Evolutionary conservation across 2,888 invertebrate species (phyloP).

Genomic region (Alcis repandata): DNA sequence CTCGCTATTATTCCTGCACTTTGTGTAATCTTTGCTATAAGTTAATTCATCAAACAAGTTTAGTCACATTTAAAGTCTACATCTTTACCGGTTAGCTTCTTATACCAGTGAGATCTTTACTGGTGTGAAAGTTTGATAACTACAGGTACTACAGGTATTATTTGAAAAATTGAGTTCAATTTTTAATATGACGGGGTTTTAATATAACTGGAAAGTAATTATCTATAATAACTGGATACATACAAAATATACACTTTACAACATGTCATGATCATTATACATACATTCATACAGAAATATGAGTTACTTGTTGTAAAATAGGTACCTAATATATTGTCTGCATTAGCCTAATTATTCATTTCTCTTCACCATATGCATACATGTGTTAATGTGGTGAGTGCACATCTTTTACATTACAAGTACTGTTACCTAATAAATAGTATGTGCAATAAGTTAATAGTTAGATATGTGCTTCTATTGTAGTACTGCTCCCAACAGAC

Average conservation of each 20-base stretch:
- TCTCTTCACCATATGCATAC: background rate
- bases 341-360: no score
- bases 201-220: background rate
- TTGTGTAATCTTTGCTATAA: no score
- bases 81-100: no score
- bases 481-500: background rate
- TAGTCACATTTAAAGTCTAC: no score
- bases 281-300: background rate
- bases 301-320: no score
- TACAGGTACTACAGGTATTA: no score
- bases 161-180: background rate
- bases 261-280: background rate
- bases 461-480: background rate
- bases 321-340: background rate
- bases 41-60: no score
- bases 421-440: background rate
- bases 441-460: no score
- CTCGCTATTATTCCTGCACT: no score
- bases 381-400: no score
- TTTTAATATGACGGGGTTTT: no score
- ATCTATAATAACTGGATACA: background rate
- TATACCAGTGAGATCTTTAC: background rate
- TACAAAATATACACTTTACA: background rate
- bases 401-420: conserved; percentile 9
- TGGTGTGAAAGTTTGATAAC: background rate